Base-by-base conservation (phyloP, 2,113 vertebrate species). In the Dromas ardeola region DNA sequence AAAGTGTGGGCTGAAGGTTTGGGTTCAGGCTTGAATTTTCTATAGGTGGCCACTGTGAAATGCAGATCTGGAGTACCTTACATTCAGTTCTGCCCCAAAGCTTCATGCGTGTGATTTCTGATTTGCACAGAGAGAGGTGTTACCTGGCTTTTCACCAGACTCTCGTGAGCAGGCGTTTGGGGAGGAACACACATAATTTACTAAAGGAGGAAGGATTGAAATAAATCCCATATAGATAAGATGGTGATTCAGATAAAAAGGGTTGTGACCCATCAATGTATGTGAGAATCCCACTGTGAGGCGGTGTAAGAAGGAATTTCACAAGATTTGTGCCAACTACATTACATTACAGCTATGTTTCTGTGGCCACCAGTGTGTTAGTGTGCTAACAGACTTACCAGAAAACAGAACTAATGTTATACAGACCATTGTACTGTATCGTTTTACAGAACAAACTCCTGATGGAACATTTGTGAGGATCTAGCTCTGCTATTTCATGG, bases 341-440 rank as follows among this genome's bases (percentile, higher is more conserved):
- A 2, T 45, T 70, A 12, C 0, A 0, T 82, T 58, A 10, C 80
- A 38, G 22, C 38, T 42, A 1, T 1, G 1, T 81, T 81, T 67
- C n/a, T 76, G 67, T 73, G 67, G 52, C 55, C 70, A 19, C 30
- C 52, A 72, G 49, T 1, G 1, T 15, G 17, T 40, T 40, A 11
- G 47, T 61, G 42, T 62, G 61, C 29, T 72, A 49, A 89, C 42
- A 89, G n/a, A 30, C 49, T 55, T 79, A 47, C 20, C 63, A 66
- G 80, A 73, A 90, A 74, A 42, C 42, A 59, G 27, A 70, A 21
- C 17, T 15, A 5, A 13, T 19, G 26, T 29, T 67, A 69, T 61
- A 43, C 19, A 45, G 66, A 67, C n/a, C 5, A 1, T 1, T 14
- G 21, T 66, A 11, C 45, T 29, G 10, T 42, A 5, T n/a, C 9